Evolutionary conservation across 2,888 invertebrate species (phyloP), one percentile per base, ranked within the genome.

Genomic region (Campopleginae sp.): DNA sequence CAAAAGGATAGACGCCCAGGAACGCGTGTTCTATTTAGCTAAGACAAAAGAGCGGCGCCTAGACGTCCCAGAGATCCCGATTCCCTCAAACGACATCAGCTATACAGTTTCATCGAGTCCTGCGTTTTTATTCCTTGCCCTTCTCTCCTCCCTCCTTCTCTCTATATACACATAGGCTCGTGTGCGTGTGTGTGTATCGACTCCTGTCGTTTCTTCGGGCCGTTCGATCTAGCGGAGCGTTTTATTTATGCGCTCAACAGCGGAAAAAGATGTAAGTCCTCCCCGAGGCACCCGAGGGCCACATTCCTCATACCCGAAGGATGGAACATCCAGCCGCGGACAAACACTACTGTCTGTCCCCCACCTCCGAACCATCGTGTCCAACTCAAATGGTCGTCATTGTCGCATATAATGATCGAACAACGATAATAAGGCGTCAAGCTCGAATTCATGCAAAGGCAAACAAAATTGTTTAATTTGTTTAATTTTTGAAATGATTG

Each of bases 11-110:
- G 90, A 91, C 91, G 91, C 90, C 89, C 88, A 91, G 91, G 91
- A 93, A 93, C 93, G 92, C 92, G 92, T 93, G 93, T 93, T 93
- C 92, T 92, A 93, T 93, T 80, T 93, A 93, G 92, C 88, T 92
- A 92, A 93, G 92, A 93, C 93, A 93, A 93, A 93, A 93, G 93
- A 92, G 92, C 93, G 93, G 93, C 93, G 93, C 93, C 92, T 93
- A 93, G 92, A 90, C 91, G 90, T 82, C 76, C 82, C 46, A 66
- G 42, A 42, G 65, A 76, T 65, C 65, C 63, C 5, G 33, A 19
- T 46, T 65, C 66, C 38, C 68, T 48, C 58, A 44, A 71, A 44
- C 23, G 5, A 42, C 12, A 12, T 51, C 31, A 19, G 33, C 27
- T 46, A n/a, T n/a, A 63, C 38, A 19, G 51, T 27, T 68, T 54